These are phyloP conservation scores for Tolypeutes matacus DNA, from an alignment of 2,797 vertebrate species.

Conservation along the genomic window DNA sequence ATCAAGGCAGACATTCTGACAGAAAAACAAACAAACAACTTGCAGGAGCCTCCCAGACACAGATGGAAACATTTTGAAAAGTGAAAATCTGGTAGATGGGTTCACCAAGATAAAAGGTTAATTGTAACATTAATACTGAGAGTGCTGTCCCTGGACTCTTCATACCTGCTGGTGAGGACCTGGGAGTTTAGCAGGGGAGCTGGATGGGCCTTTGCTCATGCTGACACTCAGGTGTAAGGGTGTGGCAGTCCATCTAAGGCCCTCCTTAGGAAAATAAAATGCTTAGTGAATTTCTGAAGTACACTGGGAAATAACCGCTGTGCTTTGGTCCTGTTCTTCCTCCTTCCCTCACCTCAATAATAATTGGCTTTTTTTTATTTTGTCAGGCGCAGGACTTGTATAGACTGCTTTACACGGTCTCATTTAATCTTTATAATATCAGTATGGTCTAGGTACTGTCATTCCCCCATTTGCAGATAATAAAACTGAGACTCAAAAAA, in stretches of 20 bases:
- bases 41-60: not conserved
- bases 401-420: not conserved
- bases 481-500: not conserved
- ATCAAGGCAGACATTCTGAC: not conserved
- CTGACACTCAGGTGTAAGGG: too few relatives aligned
- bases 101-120: not conserved
- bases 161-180: accelerated
- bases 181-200: not conserved
- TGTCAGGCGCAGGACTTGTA: not conserved
- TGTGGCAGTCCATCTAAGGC: accelerated
- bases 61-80: not conserved
- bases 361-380: not conserved
- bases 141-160: too few relatives aligned
- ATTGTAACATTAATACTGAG: not conserved
- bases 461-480: not conserved
- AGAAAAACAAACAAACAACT: not conserved
- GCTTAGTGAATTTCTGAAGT: not conserved
- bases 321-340: not conserved
- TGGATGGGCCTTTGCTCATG: not conserved
- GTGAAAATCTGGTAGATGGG: not conserved
- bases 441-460: too few relatives aligned
- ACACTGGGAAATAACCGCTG: not conserved
- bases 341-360: not conserved
- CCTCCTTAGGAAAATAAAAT: not conserved
- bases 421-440: not conserved